Evolutionary conservation across 2,113 vertebrate species (phyloP), one percentile per base, ranked within the genome.

Genomic region (Glaucidium brasilianum): DNA sequence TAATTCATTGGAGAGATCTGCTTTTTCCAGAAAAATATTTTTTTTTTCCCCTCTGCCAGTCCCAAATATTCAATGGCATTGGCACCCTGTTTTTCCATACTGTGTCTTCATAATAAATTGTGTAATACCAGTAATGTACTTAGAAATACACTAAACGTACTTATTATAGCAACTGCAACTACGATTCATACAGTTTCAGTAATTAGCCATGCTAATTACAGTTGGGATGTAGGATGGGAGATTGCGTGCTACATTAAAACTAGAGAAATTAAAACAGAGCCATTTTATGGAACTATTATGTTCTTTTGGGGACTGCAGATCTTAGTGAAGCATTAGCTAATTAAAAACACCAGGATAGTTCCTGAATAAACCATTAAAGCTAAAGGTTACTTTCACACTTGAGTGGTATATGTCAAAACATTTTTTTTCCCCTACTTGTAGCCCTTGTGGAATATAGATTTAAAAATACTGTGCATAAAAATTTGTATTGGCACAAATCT

Each of bases 321-420:
- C 97, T 96, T 96, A 92, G 68, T 82, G 90, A 94, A 90, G 72
- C 87, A 92, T 91, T 97, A 96, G 86, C 92, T 97, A 98, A 97
- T 98, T 98, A 98, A 98, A 98, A 97, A 69, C 80, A 95, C 77
- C 32, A 94, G 83, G 83, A 55, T 68, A 92, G 83, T 59, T 96
- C 84, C 96, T 96, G 94, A 97, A 94, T 95, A 97, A 98, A 98
- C 75, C 64, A 97, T 96, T 97, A 95, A 97, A 97, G 73, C 74
- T 89, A 98, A 97, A 97, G 96, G 90, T 98, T 97, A 97, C 94
- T 98, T 98, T 97, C 97, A 98, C 91, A 97, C 95, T 97, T 97
- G 95, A 97, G 79, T 95, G 86, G 90, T 96, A 71, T 86, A 94
- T 95, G 94, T 96, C 96, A 96, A 97, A 98, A 89, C 21, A 72